Evolutionary conservation across 2,888 invertebrate genomes (phyloP).

Genomic region (Stramonita haemastoma): DNA sequence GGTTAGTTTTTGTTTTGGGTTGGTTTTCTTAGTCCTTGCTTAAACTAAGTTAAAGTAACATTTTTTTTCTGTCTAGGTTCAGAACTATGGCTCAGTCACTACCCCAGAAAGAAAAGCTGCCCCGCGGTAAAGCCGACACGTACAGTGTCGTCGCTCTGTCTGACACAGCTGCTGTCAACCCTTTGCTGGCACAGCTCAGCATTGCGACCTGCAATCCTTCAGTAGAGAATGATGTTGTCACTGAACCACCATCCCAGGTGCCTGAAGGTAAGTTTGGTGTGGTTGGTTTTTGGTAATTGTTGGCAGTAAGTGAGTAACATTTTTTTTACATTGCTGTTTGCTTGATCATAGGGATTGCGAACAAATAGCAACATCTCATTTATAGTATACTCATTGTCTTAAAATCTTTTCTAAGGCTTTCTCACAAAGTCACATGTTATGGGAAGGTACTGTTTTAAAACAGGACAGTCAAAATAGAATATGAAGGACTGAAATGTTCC

Average conservation of each 20-base stretch:
- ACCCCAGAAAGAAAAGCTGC: constrained; percentile 52
- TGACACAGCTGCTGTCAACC: constrained; percentile 53
- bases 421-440: too few relatives aligned
- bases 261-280: neutral
- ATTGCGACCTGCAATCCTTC: constrained; percentile 64
- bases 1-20: too few relatives aligned
- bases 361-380: neutral
- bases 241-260: neutral
- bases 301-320: too few relatives aligned
- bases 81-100: constrained; percentile 30
- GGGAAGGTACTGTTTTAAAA: too few relatives aligned
- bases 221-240: constrained; percentile 40
- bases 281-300: neutral
- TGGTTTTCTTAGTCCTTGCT: too few relatives aligned
- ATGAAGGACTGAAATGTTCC: too few relatives aligned
- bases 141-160: constrained; percentile 63
- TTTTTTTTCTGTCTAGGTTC: neutral
- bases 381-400: too few relatives aligned
- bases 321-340: neutral
- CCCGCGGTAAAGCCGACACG: constrained; percentile 55
- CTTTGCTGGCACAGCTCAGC: constrained; percentile 56
- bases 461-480: too few relatives aligned
- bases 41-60: too few relatives aligned
- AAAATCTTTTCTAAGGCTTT: too few relatives aligned
- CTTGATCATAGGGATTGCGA: neutral